These are phyloP conservation scores for Drosophila paramelanica DNA, from an alignment of 2,888 invertebrate species.

Conservation along the genomic window DNA sequence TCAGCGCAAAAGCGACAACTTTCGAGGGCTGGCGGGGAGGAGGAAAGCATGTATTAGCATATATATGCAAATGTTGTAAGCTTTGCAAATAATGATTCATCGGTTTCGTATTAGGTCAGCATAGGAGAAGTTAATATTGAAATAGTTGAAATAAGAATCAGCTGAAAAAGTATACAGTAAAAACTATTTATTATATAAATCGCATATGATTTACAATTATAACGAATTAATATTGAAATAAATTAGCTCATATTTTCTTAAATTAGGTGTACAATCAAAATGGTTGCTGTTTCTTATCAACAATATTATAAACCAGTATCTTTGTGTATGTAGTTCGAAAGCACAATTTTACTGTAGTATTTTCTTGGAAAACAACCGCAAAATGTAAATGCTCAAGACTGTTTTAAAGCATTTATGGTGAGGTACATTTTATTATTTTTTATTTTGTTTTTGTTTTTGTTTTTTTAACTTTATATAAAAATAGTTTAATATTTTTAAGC, in stretches of 20 bases:
- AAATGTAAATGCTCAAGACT: slow-evolving; percentile 6
- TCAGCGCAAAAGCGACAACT: slow-evolving; percentile 26
- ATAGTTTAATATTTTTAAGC: slow-evolving; percentile 36
- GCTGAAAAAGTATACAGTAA: background rate
- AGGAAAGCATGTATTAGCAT: background rate
- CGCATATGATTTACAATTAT: too few relatives aligned
- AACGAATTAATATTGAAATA: slow-evolving; percentile 44
- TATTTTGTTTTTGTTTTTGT: background rate
- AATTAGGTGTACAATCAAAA: slow-evolving; percentile 13
- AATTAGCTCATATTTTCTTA: slow-evolving; percentile 48
- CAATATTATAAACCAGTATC: background rate
- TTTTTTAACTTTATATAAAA: slow-evolving; percentile 16
- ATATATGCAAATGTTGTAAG: slow-evolving; percentile 28
- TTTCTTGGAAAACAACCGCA: slow-evolving; percentile 5
- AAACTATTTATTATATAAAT: too few relatives aligned
- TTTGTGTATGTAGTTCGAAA: slow-evolving; percentile 25
- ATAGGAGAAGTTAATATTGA: background rate
- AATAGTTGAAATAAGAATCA: background rate
- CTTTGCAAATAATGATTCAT: slow-evolving; percentile 23
- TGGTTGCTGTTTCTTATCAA: slow-evolving; percentile 1
- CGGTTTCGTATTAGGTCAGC: slow-evolving; percentile 10
- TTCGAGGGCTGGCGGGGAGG: slow-evolving; percentile 1
- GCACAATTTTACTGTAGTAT: background rate
- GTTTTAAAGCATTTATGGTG: slow-evolving; percentile 6
- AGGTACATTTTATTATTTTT: slow-evolving; percentile 13